A percentile compares a stretch with the other conserved stretches of the same genome.
phyloP scores from a whole-genome alignment of 2,888 invertebrate genomes.

The Lacanobia wlatinum region DNA sequence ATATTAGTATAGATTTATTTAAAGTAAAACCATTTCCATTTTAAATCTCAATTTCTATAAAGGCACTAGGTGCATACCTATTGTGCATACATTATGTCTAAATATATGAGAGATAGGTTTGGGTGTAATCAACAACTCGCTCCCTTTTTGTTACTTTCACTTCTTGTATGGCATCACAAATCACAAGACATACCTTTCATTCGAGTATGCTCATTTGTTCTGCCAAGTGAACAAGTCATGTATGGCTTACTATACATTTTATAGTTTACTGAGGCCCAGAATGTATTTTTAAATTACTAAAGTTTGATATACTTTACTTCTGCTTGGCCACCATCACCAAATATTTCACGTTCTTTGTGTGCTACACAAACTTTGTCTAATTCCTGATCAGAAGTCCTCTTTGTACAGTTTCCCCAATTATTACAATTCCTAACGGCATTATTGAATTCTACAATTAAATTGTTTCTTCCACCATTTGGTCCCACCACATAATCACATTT shows the following conservation, averaged over 20 bases:
- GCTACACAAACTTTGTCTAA: conserved; percentile 91
- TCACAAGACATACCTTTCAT: not conserved
- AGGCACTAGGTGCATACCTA: too few species aligned
- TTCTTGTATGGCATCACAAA: not conserved
- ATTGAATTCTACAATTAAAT: conserved; percentile 92
- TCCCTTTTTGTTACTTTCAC: not conserved
- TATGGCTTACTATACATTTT: not conserved
- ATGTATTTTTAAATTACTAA: conserved; percentile 28
- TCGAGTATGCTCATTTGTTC: not conserved
- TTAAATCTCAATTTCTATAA: too few species aligned
- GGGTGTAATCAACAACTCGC: too few species aligned
- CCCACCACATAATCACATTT: conserved; percentile 93
- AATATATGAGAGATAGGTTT: too few species aligned
- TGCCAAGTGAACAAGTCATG: not conserved
- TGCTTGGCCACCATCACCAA: conserved; percentile 74
- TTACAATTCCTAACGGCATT: conserved; percentile 91
- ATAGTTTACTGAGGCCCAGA: not conserved
- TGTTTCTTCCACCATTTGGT: conserved; percentile 94
- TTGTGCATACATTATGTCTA: too few species aligned
- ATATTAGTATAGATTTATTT: too few species aligned
- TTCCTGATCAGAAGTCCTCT: conserved; percentile 84
- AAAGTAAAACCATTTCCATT: too few species aligned
- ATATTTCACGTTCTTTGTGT: conserved; percentile 77
- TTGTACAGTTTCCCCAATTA: conserved; percentile 86
- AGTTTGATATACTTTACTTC: conserved; percentile 69